Evolutionary conservation across 1,140 invertebrate genomes (phyloP).

Genomic region (Pachyrhynchus sulphureomaculatus): DNA sequence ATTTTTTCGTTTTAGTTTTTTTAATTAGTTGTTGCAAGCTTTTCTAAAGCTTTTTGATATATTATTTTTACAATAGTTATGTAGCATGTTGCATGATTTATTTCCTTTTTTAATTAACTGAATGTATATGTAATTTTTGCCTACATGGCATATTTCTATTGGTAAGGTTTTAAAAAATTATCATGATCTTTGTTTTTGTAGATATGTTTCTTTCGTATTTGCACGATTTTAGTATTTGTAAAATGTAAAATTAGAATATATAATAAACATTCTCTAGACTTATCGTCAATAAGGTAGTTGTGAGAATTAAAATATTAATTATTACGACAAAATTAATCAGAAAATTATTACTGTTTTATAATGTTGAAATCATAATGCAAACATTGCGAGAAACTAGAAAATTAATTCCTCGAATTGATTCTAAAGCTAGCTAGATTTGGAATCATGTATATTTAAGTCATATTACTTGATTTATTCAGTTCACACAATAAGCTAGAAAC

Average conservation of each 20-base stretch:
- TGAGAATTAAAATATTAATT: too few relatives aligned
- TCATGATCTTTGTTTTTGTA: background rate
- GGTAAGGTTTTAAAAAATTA: constrained; percentile 29
- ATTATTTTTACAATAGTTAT: constrained; percentile 6
- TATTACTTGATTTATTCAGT: too few relatives aligned
- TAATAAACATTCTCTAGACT: too few relatives aligned
- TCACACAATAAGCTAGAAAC: too few relatives aligned
- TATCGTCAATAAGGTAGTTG: too few relatives aligned
- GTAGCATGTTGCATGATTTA: constrained; percentile 17
- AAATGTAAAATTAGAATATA: background rate
- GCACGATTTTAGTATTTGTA: background rate
- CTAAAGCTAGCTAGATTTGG: too few relatives aligned
- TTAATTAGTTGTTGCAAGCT: background rate
- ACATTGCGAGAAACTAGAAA: too few relatives aligned
- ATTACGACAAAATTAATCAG: too few relatives aligned
- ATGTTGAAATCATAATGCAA: too few relatives aligned
- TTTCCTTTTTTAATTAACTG: constrained; percentile 30
- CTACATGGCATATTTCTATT: constrained; percentile 34
- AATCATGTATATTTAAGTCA: too few relatives aligned
- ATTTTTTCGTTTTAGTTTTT: constrained; percentile 42
- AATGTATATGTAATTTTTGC: constrained; percentile 36
- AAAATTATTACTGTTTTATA: too few relatives aligned
- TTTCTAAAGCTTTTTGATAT: background rate
- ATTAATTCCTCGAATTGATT: too few relatives aligned
- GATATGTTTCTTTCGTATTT: background rate